Evolutionary conservation across 30 jellyfish, hydroid and myxozoan species (phyloP).

Genomic region (Aurelia sp.): DNA sequence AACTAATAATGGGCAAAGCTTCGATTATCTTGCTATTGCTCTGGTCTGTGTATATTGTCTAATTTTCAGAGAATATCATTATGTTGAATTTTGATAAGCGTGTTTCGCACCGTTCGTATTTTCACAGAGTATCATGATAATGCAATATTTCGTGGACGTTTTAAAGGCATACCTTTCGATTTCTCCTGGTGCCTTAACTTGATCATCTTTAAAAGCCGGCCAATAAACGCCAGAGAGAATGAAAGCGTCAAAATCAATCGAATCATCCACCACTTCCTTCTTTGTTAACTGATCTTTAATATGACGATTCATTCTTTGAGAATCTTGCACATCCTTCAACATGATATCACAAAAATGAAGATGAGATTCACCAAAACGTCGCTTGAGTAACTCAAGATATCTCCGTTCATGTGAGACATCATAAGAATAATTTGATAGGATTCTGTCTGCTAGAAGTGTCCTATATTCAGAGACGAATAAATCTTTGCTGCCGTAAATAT

Average conservation of each 20-base stretch:
- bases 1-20: no score
- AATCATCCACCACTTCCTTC: constrained; percentile 13
- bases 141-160: neutral
- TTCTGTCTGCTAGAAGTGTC: constrained; percentile 84
- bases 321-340: constrained; percentile 96
- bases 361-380: constrained; percentile 95
- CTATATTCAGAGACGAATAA: constrained; percentile 92
- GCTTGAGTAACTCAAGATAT: constrained; percentile 88
- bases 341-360: constrained; percentile 94
- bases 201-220: constrained; percentile 91
- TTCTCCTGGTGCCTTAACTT: constrained; percentile 68
- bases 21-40: no score
- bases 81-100: no score
- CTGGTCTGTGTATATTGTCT: no score
- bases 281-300: constrained; percentile 71
- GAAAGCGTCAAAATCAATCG: constrained; percentile 83
- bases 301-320: constrained; percentile 95
- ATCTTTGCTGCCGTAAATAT: constrained; percentile 97
- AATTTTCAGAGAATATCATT: no score
- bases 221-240: constrained; percentile 88
- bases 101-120: no score
- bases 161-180: constrained; percentile 56
- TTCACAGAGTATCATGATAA: no score
- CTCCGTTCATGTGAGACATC: constrained; percentile 96
- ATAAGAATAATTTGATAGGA: constrained; percentile 76